Base-by-base conservation (phyloP, 2,888 invertebrate genomes). In the Malacosoma neustria region DNA sequence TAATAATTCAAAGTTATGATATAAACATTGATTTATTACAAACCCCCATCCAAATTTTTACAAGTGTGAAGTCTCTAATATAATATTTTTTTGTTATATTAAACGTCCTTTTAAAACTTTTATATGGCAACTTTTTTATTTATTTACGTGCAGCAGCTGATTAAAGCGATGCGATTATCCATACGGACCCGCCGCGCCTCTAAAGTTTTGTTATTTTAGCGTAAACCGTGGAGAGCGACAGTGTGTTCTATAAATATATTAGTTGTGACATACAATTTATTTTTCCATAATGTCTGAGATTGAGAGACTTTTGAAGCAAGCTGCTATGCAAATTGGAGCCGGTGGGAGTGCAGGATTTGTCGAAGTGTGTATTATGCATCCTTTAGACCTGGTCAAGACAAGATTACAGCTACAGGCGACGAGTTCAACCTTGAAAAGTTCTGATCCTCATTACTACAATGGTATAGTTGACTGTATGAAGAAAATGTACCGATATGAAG, bases 311-410 rank as follows among this genome's bases (percentile, higher is more conserved):
- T 55, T 90, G 30, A 91, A 91, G 65, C 89, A 94, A 71, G 93
- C 92, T 37, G 89, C 89, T 1, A 91, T 95, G 79, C 95, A 95
- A 82, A 90, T 95, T 55, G 92, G 91, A 34, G 92, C 97, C 43
- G 97, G 97, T 43, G 97, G 97, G 38, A 94, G 94, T 48, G 97
- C 97, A 56, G 95, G 95, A 70, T 96, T 98, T 74, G 90, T 97
- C 34, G 97, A 98, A 88, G 96, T 97, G 43, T 96, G 95, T 69
- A 92, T 97, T 36, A 98, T 98, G 97, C 97, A 98, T 79, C 98
- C 98, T 0, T 80, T 98, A 66, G 98, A 98, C 76, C 87, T 98
- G 41, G 91, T 98, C 2, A 98, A 98, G 82, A 98, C 98, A 1
- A 88, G 98, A 51, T 44, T 85, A 36, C 85, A 85, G 45, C 50